A percentile compares a stretch with the other conserved stretches of the same genome.
Conservation (phyloP, 2,113 vertebrate species). For the Chrysochloris asiatica region DNA sequence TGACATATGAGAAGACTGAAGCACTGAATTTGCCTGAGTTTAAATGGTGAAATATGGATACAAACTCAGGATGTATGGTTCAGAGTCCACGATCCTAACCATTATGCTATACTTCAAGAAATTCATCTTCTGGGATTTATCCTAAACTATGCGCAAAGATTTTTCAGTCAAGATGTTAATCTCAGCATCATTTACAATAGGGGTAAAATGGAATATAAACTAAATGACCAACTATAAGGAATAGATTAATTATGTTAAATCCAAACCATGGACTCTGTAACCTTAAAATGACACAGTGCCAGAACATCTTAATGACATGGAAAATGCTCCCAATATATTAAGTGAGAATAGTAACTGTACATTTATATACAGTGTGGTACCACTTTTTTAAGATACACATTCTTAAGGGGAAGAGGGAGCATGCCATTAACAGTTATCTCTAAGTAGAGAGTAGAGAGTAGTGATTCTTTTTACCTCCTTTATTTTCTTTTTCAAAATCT, state of each 20-base stretch:
- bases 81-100: not conserved
- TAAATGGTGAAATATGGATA: not conserved
- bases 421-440: not conserved
- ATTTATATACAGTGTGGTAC: not conserved
- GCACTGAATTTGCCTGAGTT: not conserved
- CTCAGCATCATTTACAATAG: not conserved
- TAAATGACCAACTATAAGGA: not conserved
- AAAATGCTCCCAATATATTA: too few species aligned
- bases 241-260: not conserved
- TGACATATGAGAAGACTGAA: not conserved
- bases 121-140: not conserved
- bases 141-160: not conserved
- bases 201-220: not conserved
- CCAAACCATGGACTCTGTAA: not conserved
- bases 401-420: conserved; percentile 3
- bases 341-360: not conserved
- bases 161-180: not conserved
- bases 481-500: not conserved
- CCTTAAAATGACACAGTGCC: not conserved
- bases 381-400: conserved; percentile 7
- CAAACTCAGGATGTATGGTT: not conserved
- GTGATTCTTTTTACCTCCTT: not conserved
- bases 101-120: not conserved
- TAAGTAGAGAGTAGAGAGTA: not conserved
- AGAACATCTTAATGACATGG: too few species aligned